These are phyloP conservation scores for Pogonocherus hispidulus DNA, from an alignment of 2,888 invertebrate species.

Conservation along the genomic window DNA sequence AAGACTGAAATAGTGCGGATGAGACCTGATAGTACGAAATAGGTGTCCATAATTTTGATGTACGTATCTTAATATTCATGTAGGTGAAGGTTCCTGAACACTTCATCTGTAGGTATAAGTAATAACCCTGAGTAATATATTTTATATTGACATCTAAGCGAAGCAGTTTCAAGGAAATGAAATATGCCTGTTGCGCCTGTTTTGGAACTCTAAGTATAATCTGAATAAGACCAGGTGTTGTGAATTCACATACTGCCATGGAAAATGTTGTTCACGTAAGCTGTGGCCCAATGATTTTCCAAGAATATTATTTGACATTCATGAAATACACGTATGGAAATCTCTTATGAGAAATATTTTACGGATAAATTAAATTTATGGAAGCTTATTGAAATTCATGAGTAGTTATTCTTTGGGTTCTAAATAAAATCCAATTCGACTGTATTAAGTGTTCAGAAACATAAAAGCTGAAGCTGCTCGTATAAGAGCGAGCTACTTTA, in stretches of 20 bases:
- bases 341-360: constrained; percentile 33
- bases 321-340: constrained; percentile 39
- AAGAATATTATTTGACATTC: constrained; percentile 40
- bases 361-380: constrained; percentile 36
- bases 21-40: no score
- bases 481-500: background rate
- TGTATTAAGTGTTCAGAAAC: constrained; percentile 12
- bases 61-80: no score
- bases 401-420: constrained; percentile 30
- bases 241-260: constrained; percentile 21
- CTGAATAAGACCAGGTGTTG: constrained; percentile 19
- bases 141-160: background rate
- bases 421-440: constrained; percentile 29
- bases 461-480: background rate
- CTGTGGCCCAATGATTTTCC: constrained; percentile 30
- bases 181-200: constrained; percentile 10
- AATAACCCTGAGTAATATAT: no score
- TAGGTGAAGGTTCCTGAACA: no score
- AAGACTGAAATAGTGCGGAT: no score
- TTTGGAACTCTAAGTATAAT: constrained; percentile 20
- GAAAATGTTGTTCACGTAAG: constrained; percentile 34
- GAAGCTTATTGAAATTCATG: constrained; percentile 35
- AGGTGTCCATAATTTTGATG: no score
- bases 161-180: background rate
- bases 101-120: no score